Conservation (phyloP, 2,888 invertebrate species). For the Hyposoter dolosus region DNA sequence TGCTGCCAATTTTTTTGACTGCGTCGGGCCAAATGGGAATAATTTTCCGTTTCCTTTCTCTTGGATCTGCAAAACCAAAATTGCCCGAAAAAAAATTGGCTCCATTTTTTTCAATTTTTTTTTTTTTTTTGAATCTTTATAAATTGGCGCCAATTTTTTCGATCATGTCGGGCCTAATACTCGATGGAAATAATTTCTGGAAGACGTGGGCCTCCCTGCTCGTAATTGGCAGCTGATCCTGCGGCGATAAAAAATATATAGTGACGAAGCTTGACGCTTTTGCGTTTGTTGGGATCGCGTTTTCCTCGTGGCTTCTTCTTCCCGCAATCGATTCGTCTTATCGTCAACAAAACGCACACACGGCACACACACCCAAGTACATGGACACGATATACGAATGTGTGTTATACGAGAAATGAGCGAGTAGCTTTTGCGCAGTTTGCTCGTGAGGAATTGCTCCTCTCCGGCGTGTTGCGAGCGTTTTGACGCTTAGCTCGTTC, state of each 20-base stretch:
- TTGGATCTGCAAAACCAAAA: too few relatives aligned
- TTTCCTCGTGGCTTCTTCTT: neutral
- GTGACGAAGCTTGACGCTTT: neutral
- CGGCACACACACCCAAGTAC: neutral
- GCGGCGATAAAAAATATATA: neutral
- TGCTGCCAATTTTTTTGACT: too few relatives aligned
- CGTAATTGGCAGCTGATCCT: neutral
- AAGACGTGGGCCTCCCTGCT: too few relatives aligned
- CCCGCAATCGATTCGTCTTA: constrained; percentile 45
- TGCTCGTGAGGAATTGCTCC: constrained; percentile 25
- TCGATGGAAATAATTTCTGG: too few relatives aligned
- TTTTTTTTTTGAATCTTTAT: too few relatives aligned
- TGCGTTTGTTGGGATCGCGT: neutral
- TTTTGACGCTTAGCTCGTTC: constrained; percentile 40
- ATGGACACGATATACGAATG: neutral
- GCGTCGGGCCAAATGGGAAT: too few relatives aligned
- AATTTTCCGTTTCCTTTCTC: too few relatives aligned
- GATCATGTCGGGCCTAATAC: too few relatives aligned
- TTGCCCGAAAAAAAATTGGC: too few relatives aligned
- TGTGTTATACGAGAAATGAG: constrained; percentile 23
- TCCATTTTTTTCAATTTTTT: too few relatives aligned
- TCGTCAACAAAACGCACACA: constrained; percentile 35
- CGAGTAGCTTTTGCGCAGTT: constrained; percentile 63
- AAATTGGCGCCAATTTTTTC: too few relatives aligned
- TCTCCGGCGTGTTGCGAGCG: constrained; percentile 22